A percentile compares a stretch with the other conserved stretches of the same genome.
phyloP scores from a whole-genome alignment of 1,140 invertebrate species.

The Aphelinus atriplicis region DNA sequence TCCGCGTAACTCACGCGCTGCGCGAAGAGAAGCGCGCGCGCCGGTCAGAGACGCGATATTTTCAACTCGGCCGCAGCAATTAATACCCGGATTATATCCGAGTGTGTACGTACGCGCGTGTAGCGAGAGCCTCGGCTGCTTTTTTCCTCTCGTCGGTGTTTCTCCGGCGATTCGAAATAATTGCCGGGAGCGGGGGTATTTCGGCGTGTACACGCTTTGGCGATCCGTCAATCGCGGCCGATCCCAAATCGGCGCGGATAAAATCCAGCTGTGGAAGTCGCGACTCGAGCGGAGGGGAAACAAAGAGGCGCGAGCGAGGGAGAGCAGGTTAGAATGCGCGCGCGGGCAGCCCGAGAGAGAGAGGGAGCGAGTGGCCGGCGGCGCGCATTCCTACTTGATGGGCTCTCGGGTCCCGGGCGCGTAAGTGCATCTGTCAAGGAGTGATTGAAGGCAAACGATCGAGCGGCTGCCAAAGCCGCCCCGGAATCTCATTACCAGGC shows the following conservation, averaged over 20 bases:
- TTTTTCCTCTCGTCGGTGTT: no score
- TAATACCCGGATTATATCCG: neutral
- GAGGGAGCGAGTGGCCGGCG: neutral
- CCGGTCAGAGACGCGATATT: slow-evolving; percentile 32
- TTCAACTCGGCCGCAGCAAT: slow-evolving; percentile 28
- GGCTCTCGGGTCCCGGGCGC: slow-evolving; percentile 46
- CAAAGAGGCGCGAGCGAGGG: neutral
- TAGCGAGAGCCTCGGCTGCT: no score
- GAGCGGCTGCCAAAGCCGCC: slow-evolving; percentile 36
- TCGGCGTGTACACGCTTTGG: no score
- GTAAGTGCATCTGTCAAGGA: slow-evolving; percentile 63
- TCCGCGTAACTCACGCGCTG: slow-evolving; percentile 47
- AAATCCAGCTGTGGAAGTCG: no score
- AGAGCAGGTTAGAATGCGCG: slow-evolving; percentile 37
- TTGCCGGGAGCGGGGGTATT: no score
- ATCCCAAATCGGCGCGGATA: no score
- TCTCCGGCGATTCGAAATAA: no score
- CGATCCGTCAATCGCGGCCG: no score
- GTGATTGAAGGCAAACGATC: slow-evolving; percentile 63
- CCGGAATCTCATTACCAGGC: slow-evolving; percentile 55
- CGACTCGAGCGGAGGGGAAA: no score
- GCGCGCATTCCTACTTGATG: slow-evolving; percentile 56
- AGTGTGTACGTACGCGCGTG: neutral
- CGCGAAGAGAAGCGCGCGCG: slow-evolving; percentile 34
- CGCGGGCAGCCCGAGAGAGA: slow-evolving; percentile 35